Percentiles rank a stretch among this genome's conserved stretches.
Conservation (phyloP, 2,113 vertebrate genomes). For the Physeter macrocephalus region DNA sequence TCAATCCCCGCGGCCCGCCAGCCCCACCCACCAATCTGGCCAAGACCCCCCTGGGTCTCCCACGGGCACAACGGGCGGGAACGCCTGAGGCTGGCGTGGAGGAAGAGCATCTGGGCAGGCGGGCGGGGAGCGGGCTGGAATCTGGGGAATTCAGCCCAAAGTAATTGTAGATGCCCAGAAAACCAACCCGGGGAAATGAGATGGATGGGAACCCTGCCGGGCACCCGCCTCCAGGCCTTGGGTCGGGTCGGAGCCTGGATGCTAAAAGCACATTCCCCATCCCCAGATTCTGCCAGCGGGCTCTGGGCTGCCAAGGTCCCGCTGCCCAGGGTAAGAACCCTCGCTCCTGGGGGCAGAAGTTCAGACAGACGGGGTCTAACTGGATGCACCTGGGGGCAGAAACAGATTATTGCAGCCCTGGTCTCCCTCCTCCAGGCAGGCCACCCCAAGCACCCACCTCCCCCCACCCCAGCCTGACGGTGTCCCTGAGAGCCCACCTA, state of each 20-base stretch:
- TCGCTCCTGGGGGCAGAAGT: background rate
- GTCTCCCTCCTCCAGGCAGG: background rate
- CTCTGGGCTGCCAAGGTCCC: background rate
- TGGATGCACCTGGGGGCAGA: background rate
- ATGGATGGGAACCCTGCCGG: conserved; percentile 37
- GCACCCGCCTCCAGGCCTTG: background rate
- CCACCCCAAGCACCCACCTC: accelerated
- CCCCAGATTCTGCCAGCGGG: background rate
- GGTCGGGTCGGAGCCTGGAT: background rate
- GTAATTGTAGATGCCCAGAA: conserved; percentile 67
- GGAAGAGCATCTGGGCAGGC: conserved; percentile 39
- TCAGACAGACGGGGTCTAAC: background rate
- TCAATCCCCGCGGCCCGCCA: conserved; percentile 24
- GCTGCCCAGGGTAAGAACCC: background rate
- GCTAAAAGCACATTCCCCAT: accelerated
- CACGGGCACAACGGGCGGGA: conserved; percentile 52
- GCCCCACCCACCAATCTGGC: conserved; percentile 53
- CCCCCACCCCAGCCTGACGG: background rate
- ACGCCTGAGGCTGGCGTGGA: background rate
- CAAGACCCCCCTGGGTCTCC: conserved; percentile 48
- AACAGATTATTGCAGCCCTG: accelerated
- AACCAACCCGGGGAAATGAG: conserved; percentile 42
- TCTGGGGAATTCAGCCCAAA: conserved; percentile 62
- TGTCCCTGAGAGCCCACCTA: background rate
- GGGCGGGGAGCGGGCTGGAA: conserved; percentile 59